Percentiles rank a stretch among this genome's conserved stretches.
phyloP scores from a whole-genome alignment of 2,797 vertebrate genomes.

The Loris lydekkerianus region DNA sequence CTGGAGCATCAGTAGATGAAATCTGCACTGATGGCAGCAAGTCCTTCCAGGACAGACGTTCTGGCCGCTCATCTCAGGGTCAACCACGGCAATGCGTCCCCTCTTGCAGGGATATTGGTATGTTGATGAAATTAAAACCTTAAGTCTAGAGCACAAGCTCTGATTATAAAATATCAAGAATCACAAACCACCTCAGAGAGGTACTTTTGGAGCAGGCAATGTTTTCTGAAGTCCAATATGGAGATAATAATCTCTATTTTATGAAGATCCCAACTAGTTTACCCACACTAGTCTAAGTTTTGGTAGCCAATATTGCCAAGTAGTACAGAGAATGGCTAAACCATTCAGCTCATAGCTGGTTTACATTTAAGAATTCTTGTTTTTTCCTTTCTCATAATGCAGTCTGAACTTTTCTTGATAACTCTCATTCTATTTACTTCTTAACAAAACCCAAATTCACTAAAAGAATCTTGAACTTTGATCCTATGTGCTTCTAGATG shows the following conservation, averaged over 20 bases:
- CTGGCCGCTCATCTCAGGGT: not conserved
- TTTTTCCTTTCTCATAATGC: not conserved
- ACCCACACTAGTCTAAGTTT: not conserved
- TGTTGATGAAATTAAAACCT: not conserved
- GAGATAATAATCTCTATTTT: not conserved
- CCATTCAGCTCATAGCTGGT: not conserved
- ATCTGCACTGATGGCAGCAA: not conserved
- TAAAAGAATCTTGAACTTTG: not conserved
- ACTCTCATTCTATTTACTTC: not conserved
- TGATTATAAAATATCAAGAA: not conserved
- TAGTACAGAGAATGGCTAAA: not conserved
- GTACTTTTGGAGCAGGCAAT: not conserved
- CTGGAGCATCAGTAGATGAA: not conserved
- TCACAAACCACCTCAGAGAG: not conserved
- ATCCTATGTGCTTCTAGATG: not conserved
- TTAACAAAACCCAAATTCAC: constrained; percentile 6
- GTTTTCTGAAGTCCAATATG: not conserved
- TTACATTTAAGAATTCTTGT: not conserved
- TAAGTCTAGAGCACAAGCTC: not conserved
- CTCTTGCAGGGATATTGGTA: not conserved
- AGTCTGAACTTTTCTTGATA: constrained; percentile 24
- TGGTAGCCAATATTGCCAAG: not conserved
- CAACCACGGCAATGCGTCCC: not conserved
- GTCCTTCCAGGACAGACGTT: not conserved
- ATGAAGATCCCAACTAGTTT: not conserved